Evolutionary conservation across 2,113 vertebrate genomes (phyloP).

Genomic region (Archocentrus centrarchus): DNA sequence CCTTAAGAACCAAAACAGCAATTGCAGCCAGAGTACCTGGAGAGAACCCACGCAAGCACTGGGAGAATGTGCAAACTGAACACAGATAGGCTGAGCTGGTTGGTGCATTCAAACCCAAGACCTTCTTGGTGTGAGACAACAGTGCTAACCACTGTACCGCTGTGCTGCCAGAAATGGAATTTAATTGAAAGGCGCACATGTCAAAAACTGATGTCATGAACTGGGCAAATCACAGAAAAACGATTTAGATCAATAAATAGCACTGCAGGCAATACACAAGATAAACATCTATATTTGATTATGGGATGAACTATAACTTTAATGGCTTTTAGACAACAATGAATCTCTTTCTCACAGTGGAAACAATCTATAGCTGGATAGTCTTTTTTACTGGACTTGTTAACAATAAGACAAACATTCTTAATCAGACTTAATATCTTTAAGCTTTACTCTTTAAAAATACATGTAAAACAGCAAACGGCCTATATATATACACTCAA

Average conservation of each 20-base stretch:
- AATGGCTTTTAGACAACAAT: background rate
- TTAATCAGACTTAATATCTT: background rate
- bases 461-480: background rate
- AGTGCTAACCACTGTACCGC: too few species aligned
- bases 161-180: too few species aligned
- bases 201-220: background rate
- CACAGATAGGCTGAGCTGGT: too few species aligned
- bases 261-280: background rate
- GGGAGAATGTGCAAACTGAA: background rate
- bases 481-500: background rate
- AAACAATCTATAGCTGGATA: accelerated
- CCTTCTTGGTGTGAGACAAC: too few species aligned
- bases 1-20: too few species aligned
- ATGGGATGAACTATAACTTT: background rate
- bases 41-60: too few species aligned
- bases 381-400: background rate
- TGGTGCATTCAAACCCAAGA: too few species aligned
- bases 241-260: background rate
- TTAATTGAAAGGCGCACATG: too few species aligned
- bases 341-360: background rate
- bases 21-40: too few species aligned
- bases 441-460: background rate
- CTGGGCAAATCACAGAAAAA: background rate
- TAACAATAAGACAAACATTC: background rate
- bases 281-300: background rate